These are phyloP conservation scores for Astyanax mexicanus DNA, from an alignment of 2,797 vertebrate species.

Conservation along the genomic window DNA sequence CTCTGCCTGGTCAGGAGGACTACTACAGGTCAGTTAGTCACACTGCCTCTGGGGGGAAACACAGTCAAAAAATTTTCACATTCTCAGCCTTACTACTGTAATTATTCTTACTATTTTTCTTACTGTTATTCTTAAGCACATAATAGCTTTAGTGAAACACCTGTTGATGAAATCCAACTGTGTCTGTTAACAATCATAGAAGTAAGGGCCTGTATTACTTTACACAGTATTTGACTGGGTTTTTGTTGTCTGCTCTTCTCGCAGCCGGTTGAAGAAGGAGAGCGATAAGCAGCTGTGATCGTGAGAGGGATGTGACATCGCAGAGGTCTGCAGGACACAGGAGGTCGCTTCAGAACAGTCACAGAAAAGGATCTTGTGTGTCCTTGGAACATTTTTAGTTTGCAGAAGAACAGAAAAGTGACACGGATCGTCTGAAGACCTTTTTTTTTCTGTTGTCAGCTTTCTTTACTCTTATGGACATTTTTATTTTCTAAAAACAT, in stretches of 20 bases:
- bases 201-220: not conserved
- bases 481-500: conserved; percentile 83
- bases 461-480: conserved; percentile 69
- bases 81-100: too few relatives aligned
- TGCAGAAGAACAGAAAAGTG: conserved; percentile 73
- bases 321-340: conserved; percentile 71
- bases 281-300: conserved; percentile 98
- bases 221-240: conserved; percentile 11
- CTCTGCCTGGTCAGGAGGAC: conserved; percentile 97
- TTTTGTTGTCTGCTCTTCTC: conserved; percentile 63
- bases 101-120: not conserved
- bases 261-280: conserved; percentile 99
- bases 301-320: conserved; percentile 57
- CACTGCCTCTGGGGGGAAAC: not conserved
- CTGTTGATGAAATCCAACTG: not conserved
- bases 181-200: not conserved
- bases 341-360: conserved; percentile 75
- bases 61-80: not conserved
- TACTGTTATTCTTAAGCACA: not conserved
- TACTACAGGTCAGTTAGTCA: conserved; percentile 92
- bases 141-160: not conserved
- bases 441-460: conserved; percentile 69
- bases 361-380: conserved; percentile 74
- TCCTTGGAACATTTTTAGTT: conserved; percentile 80
- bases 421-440: conserved; percentile 86